Conservation (phyloP, 2,113 vertebrate genomes). For the Archilochus colubris region DNA sequence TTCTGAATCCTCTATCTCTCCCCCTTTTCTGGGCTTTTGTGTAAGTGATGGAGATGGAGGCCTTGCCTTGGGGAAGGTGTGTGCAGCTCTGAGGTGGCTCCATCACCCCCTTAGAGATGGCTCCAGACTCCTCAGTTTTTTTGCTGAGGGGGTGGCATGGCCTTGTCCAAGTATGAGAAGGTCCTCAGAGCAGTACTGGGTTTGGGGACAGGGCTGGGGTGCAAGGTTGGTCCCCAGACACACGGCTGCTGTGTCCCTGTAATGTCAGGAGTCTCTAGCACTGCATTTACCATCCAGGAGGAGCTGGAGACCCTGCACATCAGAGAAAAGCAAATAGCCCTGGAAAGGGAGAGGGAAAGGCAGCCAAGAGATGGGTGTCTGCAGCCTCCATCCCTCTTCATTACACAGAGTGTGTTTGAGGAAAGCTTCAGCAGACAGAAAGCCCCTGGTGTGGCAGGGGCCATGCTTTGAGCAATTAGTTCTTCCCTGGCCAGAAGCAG, state of each 20-base stretch:
- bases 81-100: not conserved
- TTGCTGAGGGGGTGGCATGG: not conserved
- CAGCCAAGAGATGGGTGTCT: not conserved
- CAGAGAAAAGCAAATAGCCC: not conserved
- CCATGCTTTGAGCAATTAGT: not conserved
- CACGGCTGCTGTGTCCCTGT: not conserved
- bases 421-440: not conserved
- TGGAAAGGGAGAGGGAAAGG: not conserved
- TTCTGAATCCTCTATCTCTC: not conserved
- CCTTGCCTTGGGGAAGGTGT: not conserved
- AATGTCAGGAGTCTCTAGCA: not conserved
- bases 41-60: not conserved
- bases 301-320: not conserved
- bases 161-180: not conserved
- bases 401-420: not conserved
- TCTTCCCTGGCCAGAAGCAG: not conserved
- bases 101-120: not conserved
- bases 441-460: not conserved
- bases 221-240: not conserved
- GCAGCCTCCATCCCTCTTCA: not conserved
- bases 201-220: not conserved
- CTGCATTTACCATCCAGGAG: not conserved
- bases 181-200: not conserved
- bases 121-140: too few species aligned
- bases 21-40: not conserved